Evolutionary conservation across 2,888 invertebrate genomes (phyloP).

Genomic region (Bhutanitis thaidina): DNA sequence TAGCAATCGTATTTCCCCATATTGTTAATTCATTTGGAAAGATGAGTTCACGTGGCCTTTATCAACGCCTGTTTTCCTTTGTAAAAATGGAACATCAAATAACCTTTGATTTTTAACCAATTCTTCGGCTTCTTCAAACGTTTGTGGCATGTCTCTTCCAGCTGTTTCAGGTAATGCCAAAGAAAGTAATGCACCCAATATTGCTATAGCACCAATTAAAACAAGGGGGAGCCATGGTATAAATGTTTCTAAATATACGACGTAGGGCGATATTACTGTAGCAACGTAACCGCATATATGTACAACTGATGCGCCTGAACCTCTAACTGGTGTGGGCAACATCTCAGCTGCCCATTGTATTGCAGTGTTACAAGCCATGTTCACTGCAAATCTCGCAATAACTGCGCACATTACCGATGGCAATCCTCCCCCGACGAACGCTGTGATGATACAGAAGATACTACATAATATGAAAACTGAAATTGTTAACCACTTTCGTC

Average conservation of each 20-base stretch:
- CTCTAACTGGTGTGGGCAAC: conserved; percentile 55
- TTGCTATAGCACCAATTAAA: conserved; percentile 39
- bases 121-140: conserved; percentile 56
- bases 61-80: conserved; percentile 21
- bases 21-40: conserved; percentile 27
- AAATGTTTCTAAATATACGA: conserved; percentile 51
- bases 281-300: conserved; percentile 53
- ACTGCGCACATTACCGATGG: conserved; percentile 53
- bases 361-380: conserved; percentile 45
- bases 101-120: conserved; percentile 41
- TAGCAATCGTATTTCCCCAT: background rate
- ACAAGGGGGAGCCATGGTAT: conserved; percentile 50
- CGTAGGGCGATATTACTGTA: conserved; percentile 53
- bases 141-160: conserved; percentile 55
- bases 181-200: conserved; percentile 36
- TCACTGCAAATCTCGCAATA: conserved; percentile 50
- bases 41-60: conserved; percentile 25
- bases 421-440: conserved; percentile 43
- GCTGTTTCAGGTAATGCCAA: conserved; percentile 58
- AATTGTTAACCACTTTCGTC: conserved; percentile 48
- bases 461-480: conserved; percentile 32
- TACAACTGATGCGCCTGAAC: conserved; percentile 47
- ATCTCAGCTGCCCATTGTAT: conserved; percentile 60
- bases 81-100: conserved; percentile 47
- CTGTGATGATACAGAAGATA: conserved; percentile 44